phyloP scores from a whole-genome alignment of 2,888 invertebrate species.

The Priapulus caudatus region DNA sequence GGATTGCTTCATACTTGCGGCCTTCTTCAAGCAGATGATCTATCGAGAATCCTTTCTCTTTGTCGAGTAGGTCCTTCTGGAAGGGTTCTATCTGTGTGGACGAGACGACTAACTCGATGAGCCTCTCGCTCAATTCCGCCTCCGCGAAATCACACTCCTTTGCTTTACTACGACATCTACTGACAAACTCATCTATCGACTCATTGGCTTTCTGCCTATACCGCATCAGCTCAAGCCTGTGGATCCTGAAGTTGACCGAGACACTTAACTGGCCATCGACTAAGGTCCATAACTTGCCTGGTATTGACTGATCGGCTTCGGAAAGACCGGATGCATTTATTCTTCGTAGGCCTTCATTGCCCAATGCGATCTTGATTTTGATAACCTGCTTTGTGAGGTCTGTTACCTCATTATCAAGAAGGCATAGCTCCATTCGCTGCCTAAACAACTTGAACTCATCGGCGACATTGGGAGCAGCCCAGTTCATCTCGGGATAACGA shows the following conservation, averaged over 20 bases:
- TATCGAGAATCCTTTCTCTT: too few species aligned
- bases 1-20: too few species aligned
- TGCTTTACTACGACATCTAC: conserved; percentile 7
- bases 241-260: conserved; percentile 12
- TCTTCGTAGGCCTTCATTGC: too few species aligned
- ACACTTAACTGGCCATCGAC: conserved; percentile 12
- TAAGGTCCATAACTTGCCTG: conserved; percentile 8
- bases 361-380: too few species aligned
- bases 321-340: conserved; percentile 12
- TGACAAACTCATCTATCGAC: conserved; percentile 14
- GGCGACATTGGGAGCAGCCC: background rate
- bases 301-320: conserved; percentile 9
- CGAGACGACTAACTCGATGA: conserved; percentile 14
- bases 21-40: too few species aligned
- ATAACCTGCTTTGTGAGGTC: too few species aligned
- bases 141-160: conserved; percentile 14
- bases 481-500: background rate
- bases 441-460: background rate
- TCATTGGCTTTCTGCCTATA: conserved; percentile 12
- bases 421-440: too few species aligned
- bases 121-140: conserved; percentile 9
- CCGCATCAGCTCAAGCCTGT: conserved; percentile 13
- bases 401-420: too few species aligned
- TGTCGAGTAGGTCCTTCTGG: too few species aligned
- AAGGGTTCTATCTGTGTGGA: conserved; percentile 14